Evolutionary conservation across 2,888 invertebrate species (phyloP), one percentile per base, ranked within the genome.

Genomic region (Ceramica pisi): DNA sequence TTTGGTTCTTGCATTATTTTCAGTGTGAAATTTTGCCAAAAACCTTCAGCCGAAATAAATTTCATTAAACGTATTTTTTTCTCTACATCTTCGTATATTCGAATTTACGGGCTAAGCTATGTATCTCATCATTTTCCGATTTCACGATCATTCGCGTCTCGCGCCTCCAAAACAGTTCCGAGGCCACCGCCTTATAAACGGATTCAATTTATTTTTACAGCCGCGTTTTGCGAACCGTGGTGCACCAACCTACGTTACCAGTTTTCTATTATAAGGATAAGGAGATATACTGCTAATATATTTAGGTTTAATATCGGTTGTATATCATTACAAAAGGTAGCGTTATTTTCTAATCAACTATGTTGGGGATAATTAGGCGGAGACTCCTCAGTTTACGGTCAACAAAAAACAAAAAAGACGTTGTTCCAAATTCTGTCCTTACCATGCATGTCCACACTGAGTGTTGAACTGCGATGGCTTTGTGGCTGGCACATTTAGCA

Each of bases 201-300:
- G 71, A 79, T 79, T 80, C 80, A 79, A 79, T 79, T 79, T 80
- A 79, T 80, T 80, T 79, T 79, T 79, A 79, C 76, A 71, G 71
- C 60, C 71, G 44, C 63, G 64, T 48, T 80, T 71, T 71, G 59
- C 75, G 78, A 79, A 71, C 71, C 80, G 75, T 80, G 67, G 60
- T 78, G 78, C 71, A 71, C 71, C 66, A 53, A 41, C 75, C 60
- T 80, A 80, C 59, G 63, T 75, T 64, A 64, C 71, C 67, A 71
- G 60, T 41, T 65, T 75, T 75, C 60, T 80, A 75, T 80, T 71
- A 78, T 51, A 10, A 56, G 61, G 64, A 63, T 80, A 80, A 67
- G 63, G 46, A 72, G 41, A 41, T 75, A 60, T 64, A 60, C 26
- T 50, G 71, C 31, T 75, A 51, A 76, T 76, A 51, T 62, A 51